A percentile compares a stretch with the other conserved stretches of the same genome.
Evolutionary conservation across 2,113 vertebrate species (phyloP).

Genomic region (Pachypanchax playfairii): DNA sequence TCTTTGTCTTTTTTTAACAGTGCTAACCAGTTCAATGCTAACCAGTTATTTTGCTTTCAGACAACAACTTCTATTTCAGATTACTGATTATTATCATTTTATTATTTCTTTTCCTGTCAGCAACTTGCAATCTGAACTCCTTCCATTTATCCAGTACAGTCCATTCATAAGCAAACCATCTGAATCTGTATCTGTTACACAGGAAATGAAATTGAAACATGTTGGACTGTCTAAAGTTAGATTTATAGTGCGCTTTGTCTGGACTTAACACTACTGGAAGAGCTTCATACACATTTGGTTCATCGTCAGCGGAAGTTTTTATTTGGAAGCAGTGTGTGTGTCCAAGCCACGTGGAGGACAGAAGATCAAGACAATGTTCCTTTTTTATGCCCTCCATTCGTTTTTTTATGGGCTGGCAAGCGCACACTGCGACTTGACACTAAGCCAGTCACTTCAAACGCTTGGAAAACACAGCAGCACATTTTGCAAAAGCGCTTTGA

Average conservation of each 20-base stretch:
- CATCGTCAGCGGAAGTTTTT: slow-evolving; percentile 71
- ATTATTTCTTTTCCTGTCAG: slow-evolving; percentile 13
- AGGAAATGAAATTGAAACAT: slow-evolving; percentile 12
- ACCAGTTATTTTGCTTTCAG: too few species aligned
- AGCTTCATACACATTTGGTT: slow-evolving; percentile 46
- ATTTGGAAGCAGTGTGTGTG: slow-evolving; percentile 49
- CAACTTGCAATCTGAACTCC: slow-evolving; percentile 14
- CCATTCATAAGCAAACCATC: slow-evolving; percentile 49
- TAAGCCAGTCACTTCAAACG: slow-evolving; percentile 78
- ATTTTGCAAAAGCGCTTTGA: slow-evolving; percentile 69
- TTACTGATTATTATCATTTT: too few species aligned
- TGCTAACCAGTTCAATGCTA: too few species aligned
- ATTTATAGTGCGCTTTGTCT: slow-evolving; percentile 68
- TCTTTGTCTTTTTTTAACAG: too few species aligned
- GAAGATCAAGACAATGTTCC: slow-evolving; percentile 51
- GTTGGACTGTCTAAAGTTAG: slow-evolving; percentile 52
- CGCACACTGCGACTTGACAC: slow-evolving; percentile 53
- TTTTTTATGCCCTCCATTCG: slow-evolving; percentile 41
- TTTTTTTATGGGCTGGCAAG: slow-evolving; percentile 50
- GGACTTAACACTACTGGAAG: slow-evolving; percentile 68
- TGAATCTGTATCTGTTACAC: slow-evolving; percentile 11
- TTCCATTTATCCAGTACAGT: slow-evolving; percentile 30
- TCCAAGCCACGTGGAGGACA: slow-evolving; percentile 49
- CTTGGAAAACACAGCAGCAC: slow-evolving; percentile 56
- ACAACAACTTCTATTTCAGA: too few species aligned